Conservation (phyloP, 2,113 vertebrate species). For the Strix uralensis region DNA sequence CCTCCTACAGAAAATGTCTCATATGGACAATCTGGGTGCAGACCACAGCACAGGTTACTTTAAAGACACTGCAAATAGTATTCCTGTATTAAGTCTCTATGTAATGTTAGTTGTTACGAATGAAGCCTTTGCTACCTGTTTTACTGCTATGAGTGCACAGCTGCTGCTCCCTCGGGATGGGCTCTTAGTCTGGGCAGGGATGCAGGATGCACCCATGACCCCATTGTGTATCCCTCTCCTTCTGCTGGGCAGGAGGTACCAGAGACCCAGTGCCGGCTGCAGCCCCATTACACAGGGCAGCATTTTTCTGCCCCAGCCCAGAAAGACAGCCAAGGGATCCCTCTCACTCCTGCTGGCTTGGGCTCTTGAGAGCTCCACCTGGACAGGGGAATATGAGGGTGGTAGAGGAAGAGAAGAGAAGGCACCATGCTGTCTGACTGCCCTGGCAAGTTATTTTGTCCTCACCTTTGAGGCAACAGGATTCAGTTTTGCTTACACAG, state of each 20-base stretch:
- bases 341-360: background rate
- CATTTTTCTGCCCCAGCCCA: background rate
- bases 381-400: background rate
- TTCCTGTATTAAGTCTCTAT: background rate
- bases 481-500: background rate
- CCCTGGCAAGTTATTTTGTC: background rate
- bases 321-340: background rate
- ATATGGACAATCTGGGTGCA: background rate
- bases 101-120: fast-evolving
- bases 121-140: background rate
- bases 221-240: background rate
- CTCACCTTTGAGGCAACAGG: background rate
- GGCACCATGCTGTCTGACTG: background rate
- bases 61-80: background rate
- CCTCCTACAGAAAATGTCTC: background rate
- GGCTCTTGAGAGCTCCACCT: background rate
- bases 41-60: background rate
- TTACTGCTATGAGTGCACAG: background rate
- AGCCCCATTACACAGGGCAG: background rate
- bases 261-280: fast-evolving
- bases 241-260: background rate
- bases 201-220: too few relatives aligned
- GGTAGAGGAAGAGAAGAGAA: background rate
- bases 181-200: background rate
- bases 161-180: fast-evolving